Base-by-base conservation (phyloP, 2,797 vertebrate species). In the Xiphorhynchus erythropygius region DNA sequence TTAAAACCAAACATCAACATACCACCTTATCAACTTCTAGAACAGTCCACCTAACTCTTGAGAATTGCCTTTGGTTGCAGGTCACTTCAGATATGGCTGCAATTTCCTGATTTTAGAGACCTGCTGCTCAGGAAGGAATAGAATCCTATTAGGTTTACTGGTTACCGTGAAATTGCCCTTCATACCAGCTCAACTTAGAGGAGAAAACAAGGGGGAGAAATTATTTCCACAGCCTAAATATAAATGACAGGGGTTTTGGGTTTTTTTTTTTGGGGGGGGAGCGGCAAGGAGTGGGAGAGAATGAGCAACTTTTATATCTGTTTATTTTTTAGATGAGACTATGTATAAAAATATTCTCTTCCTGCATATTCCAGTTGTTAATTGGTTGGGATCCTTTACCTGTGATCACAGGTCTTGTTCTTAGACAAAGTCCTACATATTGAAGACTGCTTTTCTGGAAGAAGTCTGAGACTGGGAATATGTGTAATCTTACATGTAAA, bases 221-320 rank as follows among this genome's bases (percentile, higher is more conserved):
- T 75, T 80, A 73, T 47, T 90, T 90, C 32, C 9, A 47, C 24
- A 74, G 33, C 21, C 6, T 64, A 65, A 90, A 73, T 77, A 65
- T 17, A 81, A 73, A 62, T 68, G 5, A 32, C 3, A 57, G 28
- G 50, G 15, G 9, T 44, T 42, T 44, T 23, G 16, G 16, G 35
- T 35, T 35, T 50, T 10, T 39, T 39, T 37, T 33, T 84, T 82
- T 2, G 44, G 70, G 2, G 9, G 13, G 17, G 8, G 5, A 7
- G 23, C 1, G 14, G 5, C 37, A 37, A 5, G 8, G 10, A 6
- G 5, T 9, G 19, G 37, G 11, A 28, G 2, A 2, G 1, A 11
- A 3, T 7, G 5, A 13, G 9, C 10, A 84, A 83, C 28, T 81
- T 74, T 33, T 42, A 25, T n/a, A 56, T 47, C 8, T 74, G 6